Evolutionary conservation across 2,113 vertebrate species (phyloP), one percentile per base, ranked within the genome.

Genomic region (Ictalurus furcatus): DNA sequence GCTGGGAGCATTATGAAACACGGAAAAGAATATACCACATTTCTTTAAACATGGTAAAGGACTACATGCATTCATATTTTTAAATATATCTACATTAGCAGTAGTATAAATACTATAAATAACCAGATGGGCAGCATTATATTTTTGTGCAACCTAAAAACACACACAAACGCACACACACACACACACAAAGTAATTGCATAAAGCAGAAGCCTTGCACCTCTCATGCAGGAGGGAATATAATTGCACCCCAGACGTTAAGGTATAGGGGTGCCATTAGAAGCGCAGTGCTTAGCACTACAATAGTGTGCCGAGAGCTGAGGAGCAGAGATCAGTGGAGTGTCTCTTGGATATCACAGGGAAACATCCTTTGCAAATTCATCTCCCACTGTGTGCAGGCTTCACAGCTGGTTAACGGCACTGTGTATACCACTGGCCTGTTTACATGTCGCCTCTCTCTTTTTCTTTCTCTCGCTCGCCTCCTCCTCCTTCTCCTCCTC

Each of bases 341-440:
- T 92, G 81, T 93, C 93, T 95, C 94, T 84, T 92, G 90, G 91
- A 94, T 94, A 95, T 96, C 94, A 95, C 93, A 96, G 94, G 92
- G 92, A 94, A 92, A 94, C 94, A 94, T 95, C 94, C 94, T 95
- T 95, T 94, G 94, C 95, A 95, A 93, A 95, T 95, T 93, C 93
- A 89, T 95, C 94, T 93, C 95, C 95, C 93, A 93, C 95, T 95
- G 95, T 93, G 94, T 91, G 93, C 91, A 91, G 92, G 93, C 94
- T 95, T 95, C 94, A 95, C 95, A 96, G 95, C 95, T 95, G 94
- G 94, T 96, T 96, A 95, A 94, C 94, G 89, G 93, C 93, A 92
- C 95, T 85, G 93, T 92, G 93, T 94, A 93, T 94, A 93, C 92
- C 92, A 91, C 91, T 94, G 90, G 90, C 94, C 93, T 95, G 94